Base-by-base conservation (phyloP, 2,888 invertebrate genomes). In the Tenthredo mesomela region DNA sequence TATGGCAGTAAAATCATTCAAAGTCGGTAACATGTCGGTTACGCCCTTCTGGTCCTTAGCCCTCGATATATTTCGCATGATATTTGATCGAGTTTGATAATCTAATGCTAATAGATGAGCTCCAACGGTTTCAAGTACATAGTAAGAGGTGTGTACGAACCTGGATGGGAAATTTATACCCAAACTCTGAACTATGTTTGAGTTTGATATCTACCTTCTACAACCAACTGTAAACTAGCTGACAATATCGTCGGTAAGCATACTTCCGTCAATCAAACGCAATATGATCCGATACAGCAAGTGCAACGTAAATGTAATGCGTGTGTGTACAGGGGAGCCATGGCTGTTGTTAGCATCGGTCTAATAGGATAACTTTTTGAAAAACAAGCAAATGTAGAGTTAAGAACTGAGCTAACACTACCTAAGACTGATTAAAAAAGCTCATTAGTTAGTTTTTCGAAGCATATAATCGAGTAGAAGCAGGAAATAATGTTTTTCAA, bases 221-320 rank as follows among this genome's bases (percentile, higher is more conserved):
- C 73, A n/a, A 43, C 40, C 15, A 73, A 25, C 43, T n/a, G 73
- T 43, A 73, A 73, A 73, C 73, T 73, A 40, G n/a, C 43, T 47
- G 40, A 43, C 25, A 47, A 73, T 43, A 73, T 73, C 73, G 43
- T 43, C 43, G 7, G 43, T 73, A 73, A 29, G 73, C 73, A 73
- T 47, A 73, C 73, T 73, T 47, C 43, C 73, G 73, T 33, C 73
- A 47, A 43, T 73, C 40, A 73, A 43, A 25, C 43, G 43, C 73
- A 43, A 43, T 40, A 73, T 73, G 21, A 73, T 73, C 43, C 73
- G 43, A 73, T 73, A 73, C 43, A 10, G 21, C 73, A 29, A 73
- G 47, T 40, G 43, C 43, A 73, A 43, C 25, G 73, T 43, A 12
- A 43, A 73, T 43, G n/a, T 40, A 43, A 40, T 10, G 47, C 43